phyloP scores from a whole-genome alignment of 1,140 invertebrate species.

The Platyura marginata region DNA sequence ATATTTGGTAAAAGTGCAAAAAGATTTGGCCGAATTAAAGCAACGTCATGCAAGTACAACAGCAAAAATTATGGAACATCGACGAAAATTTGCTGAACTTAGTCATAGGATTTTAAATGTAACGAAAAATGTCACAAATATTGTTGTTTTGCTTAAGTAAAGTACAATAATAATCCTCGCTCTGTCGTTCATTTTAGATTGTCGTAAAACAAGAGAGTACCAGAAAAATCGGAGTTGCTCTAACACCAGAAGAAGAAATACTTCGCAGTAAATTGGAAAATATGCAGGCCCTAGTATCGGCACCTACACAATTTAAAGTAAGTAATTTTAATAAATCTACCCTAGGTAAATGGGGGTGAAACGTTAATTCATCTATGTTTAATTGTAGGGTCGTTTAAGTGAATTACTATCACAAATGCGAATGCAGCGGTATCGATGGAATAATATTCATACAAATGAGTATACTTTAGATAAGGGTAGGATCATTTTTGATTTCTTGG shows the following conservation, averaged over 20 bases:
- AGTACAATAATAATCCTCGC: too few relatives aligned
- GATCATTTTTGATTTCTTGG: too few relatives aligned
- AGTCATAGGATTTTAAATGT: conserved; percentile 61
- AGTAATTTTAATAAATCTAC: too few relatives aligned
- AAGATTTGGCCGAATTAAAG: conserved; percentile 55
- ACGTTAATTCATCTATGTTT: too few relatives aligned
- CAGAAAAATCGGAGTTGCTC: conserved; percentile 64
- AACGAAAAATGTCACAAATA: too few relatives aligned
- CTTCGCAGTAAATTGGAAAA: conserved; percentile 66
- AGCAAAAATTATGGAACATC: conserved; percentile 53
- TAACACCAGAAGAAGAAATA: conserved; percentile 79
- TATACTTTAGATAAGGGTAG: conserved; percentile 36
- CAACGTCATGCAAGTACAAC: conserved; percentile 48
- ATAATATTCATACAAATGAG: conserved; percentile 25
- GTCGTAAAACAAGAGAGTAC: conserved; percentile 72
- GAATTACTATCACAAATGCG: conserved; percentile 76
- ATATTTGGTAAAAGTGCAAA: conserved; percentile 53
- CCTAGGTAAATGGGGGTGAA: too few relatives aligned
- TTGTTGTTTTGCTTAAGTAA: too few relatives aligned
- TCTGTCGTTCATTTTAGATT: conserved; percentile 50
- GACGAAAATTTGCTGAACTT: conserved; percentile 52
- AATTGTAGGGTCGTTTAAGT: conserved; percentile 71
- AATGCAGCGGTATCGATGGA: conserved; percentile 44
- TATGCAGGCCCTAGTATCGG: conserved; percentile 67
- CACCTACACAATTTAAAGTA: conserved; percentile 85